Evolutionary conservation across 2,888 invertebrate species (phyloP).

Genomic region (Tubulanus polymorphus): DNA sequence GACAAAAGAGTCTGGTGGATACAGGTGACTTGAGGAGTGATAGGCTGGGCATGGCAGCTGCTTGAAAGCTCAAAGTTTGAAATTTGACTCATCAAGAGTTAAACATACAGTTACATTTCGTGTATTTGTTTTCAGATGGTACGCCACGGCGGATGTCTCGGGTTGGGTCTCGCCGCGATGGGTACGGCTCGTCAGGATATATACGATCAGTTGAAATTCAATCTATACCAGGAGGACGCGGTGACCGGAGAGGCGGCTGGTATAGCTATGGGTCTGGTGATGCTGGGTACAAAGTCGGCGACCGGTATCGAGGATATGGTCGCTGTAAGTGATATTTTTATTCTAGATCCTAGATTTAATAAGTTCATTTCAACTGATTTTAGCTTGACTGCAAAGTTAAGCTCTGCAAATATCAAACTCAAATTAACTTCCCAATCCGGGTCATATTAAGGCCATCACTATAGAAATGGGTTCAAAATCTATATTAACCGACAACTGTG

Average conservation of each 20-base stretch:
- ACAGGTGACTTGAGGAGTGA: too few relatives aligned
- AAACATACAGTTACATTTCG: too few relatives aligned
- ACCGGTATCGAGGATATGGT: slow-evolving; percentile 52
- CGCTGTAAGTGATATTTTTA: slow-evolving; percentile 59
- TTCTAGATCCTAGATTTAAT: neutral
- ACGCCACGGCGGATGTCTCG: slow-evolving; percentile 95
- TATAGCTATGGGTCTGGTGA: slow-evolving; percentile 98
- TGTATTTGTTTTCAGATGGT: slow-evolving; percentile 80
- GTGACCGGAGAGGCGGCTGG: slow-evolving; percentile 97
- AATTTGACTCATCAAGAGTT: too few relatives aligned
- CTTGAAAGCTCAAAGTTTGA: too few relatives aligned
- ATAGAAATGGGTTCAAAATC: too few relatives aligned
- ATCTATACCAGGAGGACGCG: slow-evolving; percentile 97
- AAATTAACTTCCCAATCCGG: too few relatives aligned
- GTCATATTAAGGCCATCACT: too few relatives aligned
- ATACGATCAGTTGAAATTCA: slow-evolving; percentile 94
- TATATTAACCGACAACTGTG: too few relatives aligned
- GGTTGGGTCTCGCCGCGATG: slow-evolving; percentile 96
- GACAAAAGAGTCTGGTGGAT: too few relatives aligned
- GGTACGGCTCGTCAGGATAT: slow-evolving; percentile 89
- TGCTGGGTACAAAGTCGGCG: slow-evolving; percentile 82
- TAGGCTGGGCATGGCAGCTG: too few relatives aligned
- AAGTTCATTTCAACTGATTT: neutral
- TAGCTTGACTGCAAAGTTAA: too few relatives aligned
- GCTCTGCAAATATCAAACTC: too few relatives aligned